phyloP scores from a whole-genome alignment of 2,797 vertebrate species.

The Acrossocheilus wenchowensis region DNA sequence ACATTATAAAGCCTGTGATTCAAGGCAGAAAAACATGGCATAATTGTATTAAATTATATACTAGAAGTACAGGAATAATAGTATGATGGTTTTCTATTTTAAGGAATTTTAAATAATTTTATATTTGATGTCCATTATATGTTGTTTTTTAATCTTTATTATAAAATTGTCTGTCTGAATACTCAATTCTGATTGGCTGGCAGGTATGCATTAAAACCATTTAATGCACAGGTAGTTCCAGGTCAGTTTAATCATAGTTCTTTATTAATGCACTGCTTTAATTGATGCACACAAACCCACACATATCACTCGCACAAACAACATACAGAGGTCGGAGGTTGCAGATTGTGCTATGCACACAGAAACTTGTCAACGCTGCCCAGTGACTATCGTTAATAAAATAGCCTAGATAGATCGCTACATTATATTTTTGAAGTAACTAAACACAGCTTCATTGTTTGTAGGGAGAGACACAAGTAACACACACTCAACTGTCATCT shows the following conservation, averaged over 20 bases:
- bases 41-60: background rate
- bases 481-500: no score
- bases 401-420: no score
- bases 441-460: no score
- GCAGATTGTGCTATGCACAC: background rate
- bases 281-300: background rate
- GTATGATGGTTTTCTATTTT: background rate
- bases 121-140: background rate
- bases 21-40: background rate
- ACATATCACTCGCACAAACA: background rate
- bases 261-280: background rate
- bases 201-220: background rate
- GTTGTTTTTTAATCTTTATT: background rate
- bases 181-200: background rate
- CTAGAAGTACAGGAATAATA: background rate
- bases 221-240: background rate
- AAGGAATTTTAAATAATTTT: background rate
- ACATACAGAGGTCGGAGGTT: background rate
- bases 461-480: no score
- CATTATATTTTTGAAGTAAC: no score
- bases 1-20: background rate
- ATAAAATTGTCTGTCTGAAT: background rate
- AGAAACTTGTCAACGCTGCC: no score
- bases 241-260: background rate
- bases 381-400: no score